These are phyloP conservation scores for Lateolabrax maculatus DNA, from an alignment of 2,797 vertebrate genomes.

Conservation along the genomic window DNA sequence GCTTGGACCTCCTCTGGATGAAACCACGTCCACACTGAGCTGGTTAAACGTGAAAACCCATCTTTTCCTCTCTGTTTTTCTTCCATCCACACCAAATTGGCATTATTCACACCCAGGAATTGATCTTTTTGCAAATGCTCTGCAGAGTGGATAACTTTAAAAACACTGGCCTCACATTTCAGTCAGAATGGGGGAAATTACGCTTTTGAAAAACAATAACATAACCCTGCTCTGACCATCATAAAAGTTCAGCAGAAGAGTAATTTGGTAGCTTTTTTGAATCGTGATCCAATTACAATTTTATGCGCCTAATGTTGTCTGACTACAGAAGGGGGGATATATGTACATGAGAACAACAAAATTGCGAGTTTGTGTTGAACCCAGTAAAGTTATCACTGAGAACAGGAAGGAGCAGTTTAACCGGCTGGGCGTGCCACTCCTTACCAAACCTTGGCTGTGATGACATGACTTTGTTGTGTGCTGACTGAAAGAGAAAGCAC, in stretches of 20 bases:
- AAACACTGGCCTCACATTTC: background rate
- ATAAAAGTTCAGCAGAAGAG: conserved; percentile 4
- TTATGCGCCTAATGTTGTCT: background rate
- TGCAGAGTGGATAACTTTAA: background rate
- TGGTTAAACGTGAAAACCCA: conserved; percentile 1
- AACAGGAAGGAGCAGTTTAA: background rate
- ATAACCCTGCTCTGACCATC: background rate
- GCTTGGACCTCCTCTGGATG: conserved; percentile 20
- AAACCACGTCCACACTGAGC: conserved; percentile 9
- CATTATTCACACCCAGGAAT: background rate
- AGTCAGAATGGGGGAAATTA: background rate
- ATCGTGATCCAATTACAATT: background rate
- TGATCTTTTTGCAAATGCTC: background rate
- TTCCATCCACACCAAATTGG: background rate
- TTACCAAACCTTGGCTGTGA: background rate
- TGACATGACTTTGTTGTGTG: background rate
- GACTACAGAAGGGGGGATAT: conserved; percentile 1
- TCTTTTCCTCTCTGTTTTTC: background rate
- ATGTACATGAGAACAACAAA: conserved; percentile 1
- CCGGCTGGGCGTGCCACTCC: background rate
- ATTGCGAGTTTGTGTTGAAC: too few relatives aligned
- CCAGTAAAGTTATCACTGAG: background rate
- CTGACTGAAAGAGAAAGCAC: background rate
- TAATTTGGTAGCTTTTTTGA: background rate
- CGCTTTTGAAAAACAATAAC: conserved; percentile 5